Base-by-base conservation (phyloP, 2,797 vertebrate species). In the Sebastes goodei region DNA sequence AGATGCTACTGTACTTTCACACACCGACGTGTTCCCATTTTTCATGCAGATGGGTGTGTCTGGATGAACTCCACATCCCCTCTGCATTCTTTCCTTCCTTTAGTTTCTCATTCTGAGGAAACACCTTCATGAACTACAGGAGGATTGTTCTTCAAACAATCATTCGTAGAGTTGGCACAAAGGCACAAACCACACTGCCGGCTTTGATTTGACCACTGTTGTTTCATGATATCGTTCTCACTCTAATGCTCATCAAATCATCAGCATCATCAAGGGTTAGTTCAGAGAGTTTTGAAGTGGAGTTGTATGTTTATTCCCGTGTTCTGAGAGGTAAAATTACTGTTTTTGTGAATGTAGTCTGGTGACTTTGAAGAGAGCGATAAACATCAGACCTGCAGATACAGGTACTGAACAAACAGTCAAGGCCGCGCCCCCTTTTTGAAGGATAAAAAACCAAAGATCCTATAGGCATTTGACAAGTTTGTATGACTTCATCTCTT, bases 41-140 rank as follows among this genome's bases (percentile, higher is more conserved):
- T 71, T 74, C 25, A 11, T 12, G 42, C 20, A 14, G 25, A 61
- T 23, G 75, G 76, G 84, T 66, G 90, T 79, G 81, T 80, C 70
- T 12, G 35, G 60, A 71, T 23, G 12, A 25, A 49, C 42, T 59
- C 14, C 32, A 56, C 53, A 33, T 4, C 23, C 7, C 10, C 11
- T 27, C 21, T 9, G 10, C 56, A 60, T 32, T 35, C 71, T 29
- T 53, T 27, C 7, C 21, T 25, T 17, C 14, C 46, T 14, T 52
- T 7, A 46, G 9, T 65, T 53, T 52, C 21, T 53, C 30, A 10
- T 5, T 25, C 10, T 12, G 12, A 25, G 21, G 10, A 15, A 32
- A 57, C 17, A 4, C 5, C 11, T 20, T n/a, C 15, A 6, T 27
- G 2, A 14, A 32, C 9, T 3, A 10, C 15, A 29, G 9, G 2